These are phyloP conservation scores for Drosophila dunni DNA, from an alignment of 1,140 invertebrate species.

Conservation along the genomic window DNA sequence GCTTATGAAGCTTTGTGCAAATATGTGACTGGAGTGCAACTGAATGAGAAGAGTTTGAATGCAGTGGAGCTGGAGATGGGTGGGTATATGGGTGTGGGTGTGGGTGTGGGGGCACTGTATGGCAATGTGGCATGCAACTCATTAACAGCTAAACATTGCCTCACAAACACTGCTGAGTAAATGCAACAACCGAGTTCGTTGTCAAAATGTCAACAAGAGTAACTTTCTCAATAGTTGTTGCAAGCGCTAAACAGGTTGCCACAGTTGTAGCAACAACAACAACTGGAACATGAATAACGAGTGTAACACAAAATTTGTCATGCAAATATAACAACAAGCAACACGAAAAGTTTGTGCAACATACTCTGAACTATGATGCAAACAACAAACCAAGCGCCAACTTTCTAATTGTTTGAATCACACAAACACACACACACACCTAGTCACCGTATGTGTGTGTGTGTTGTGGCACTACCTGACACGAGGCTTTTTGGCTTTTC, in stretches of 20 bases:
- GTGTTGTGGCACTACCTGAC: conserved; percentile 26
- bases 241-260: conserved; percentile 29
- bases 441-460: conserved; percentile 25
- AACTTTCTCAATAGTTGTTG: conserved; percentile 49
- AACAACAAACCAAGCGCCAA: conserved; percentile 61
- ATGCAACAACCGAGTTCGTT: conserved; percentile 15
- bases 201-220: conserved; percentile 43
- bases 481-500: conserved; percentile 63
- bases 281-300: too few relatives aligned
- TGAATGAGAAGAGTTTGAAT: conserved; percentile 1
- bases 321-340: conserved; percentile 61
- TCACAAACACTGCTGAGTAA: conserved; percentile 1
- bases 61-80: not conserved
- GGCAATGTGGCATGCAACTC: conserved; percentile 26
- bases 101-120: not conserved
- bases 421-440: conserved; percentile 60
- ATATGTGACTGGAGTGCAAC: conserved; percentile 54
- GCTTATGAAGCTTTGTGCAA: conserved; percentile 72
- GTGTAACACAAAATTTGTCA: conserved; percentile 51
- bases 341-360: conserved; percentile 50
- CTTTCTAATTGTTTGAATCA: conserved; percentile 79
- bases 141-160: conserved; percentile 49
- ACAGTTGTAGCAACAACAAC: conserved; percentile 12
- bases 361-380: conserved; percentile 50
- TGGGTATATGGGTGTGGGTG: not conserved